Evolutionary conservation across 2,888 invertebrate species (phyloP), one percentile per base, ranked within the genome.

Genomic region (Harmothoe impar): DNA sequence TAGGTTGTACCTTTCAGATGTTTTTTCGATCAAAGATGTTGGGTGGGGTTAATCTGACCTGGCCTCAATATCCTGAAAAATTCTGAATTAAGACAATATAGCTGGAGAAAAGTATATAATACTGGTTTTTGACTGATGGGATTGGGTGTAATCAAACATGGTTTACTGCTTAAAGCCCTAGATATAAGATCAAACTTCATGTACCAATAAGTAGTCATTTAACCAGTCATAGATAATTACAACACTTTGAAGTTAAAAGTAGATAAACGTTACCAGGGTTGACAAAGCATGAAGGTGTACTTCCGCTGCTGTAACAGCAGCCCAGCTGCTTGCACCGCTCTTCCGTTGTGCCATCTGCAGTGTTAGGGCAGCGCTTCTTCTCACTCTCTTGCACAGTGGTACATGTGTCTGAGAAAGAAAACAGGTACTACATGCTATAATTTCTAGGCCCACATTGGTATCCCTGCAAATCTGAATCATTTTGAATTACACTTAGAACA

Each of bases 291-390:
- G 54, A 20, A 52, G 88, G 88, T 7, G 43, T 15, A 84, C 20
- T n/a, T 3, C 5, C 15, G 25, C 25, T 88, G 25, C 51, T 15
- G 31, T 62, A 89, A 43, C 89, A 89, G 31, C 89, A 89, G n/a
- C 89, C 89, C 68, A 33, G 23, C 72, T 89, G 89, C 12, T 10
- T 62, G 29, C 89, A 89, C 72, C 12, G 17, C 23, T 89, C 89
- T 35, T 68, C 31, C 17, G 62, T n/a, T 7, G 68, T 29, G 33
- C 31, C n/a, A n/a, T n/a, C n/a, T n/a, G n/a, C 33, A 15, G 54
- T 15, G 17, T 81, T 33, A 52, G 54, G 17, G 81, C 81, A 10
- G 31, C 31, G 43, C 81, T 10, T 35, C 31, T 5, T 7, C 29
- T 31, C 43, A 35, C 17, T 17, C 7, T 12, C 33, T 10, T 17